Conservation (phyloP, 2,113 vertebrate genomes). For the Fregata magnificens region DNA sequence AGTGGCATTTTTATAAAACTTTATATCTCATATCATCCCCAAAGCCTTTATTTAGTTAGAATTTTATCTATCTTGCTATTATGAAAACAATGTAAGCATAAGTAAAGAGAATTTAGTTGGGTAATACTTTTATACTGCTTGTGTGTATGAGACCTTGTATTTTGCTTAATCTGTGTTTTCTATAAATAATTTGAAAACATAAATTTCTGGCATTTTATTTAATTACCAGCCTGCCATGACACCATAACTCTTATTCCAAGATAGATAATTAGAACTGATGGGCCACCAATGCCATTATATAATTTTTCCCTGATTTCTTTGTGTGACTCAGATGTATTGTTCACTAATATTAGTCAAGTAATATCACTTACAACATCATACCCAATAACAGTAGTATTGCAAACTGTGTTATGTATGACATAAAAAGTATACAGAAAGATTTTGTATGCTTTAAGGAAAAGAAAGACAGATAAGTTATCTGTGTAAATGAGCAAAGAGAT, state of each 20-base stretch:
- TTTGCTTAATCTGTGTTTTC: background rate
- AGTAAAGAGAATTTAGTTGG: background rate
- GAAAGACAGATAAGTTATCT: background rate
- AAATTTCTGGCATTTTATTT: background rate
- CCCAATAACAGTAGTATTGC: background rate
- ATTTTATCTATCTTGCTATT: background rate
- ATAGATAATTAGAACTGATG: background rate
- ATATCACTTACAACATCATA: background rate
- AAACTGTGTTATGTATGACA: background rate
- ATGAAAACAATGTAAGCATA: background rate
- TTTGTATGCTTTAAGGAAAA: background rate
- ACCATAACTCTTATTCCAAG: background rate
- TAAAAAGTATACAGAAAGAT: background rate
- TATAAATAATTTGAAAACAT: background rate
- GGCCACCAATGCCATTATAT: background rate
- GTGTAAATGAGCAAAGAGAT: background rate
- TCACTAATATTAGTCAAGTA: background rate
- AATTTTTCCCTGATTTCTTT: background rate
- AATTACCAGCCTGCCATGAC: background rate
- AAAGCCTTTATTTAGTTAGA: background rate
- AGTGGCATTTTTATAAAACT: background rate
- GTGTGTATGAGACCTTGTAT: background rate
- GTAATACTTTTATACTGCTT: background rate
- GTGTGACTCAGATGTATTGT: background rate
- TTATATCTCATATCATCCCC: background rate